Conservation (phyloP, 2,888 invertebrate genomes). For the Thecophora atra region DNA sequence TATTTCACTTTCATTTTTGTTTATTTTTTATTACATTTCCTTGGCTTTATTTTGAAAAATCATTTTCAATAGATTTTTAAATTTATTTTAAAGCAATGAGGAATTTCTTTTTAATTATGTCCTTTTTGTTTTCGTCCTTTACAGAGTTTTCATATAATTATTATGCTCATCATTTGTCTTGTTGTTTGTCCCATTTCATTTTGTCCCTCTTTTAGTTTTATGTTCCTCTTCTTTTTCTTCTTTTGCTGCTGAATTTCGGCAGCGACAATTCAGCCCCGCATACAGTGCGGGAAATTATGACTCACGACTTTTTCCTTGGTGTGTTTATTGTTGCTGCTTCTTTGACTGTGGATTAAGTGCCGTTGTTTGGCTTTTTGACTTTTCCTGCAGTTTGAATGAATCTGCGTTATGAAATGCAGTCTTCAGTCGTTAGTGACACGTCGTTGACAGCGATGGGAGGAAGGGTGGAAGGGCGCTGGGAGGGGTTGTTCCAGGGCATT, state of each 20-base stretch:
- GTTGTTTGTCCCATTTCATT: no score
- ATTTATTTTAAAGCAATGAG: no score
- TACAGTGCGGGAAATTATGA: not conserved
- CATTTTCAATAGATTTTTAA: no score
- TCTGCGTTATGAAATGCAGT: not conserved
- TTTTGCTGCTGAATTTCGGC: not conserved
- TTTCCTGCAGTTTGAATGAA: not conserved
- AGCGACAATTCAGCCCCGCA: not conserved
- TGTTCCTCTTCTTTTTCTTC: not conserved
- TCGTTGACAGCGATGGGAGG: not conserved
- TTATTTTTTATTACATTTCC: no score
- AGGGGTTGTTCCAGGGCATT: not conserved
- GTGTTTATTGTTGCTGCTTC: not conserved
- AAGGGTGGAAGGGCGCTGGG: not conserved
- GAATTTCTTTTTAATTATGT: no score
- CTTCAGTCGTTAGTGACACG: not conserved
- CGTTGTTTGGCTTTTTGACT: constrained; percentile 1
- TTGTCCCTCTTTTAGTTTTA: not conserved
- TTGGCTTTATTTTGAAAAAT: no score
- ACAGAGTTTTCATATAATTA: no score
- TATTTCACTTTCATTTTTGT: no score
- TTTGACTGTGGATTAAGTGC: not conserved
- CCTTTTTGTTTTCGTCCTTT: no score
- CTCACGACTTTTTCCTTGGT: not conserved
- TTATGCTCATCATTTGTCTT: not conserved